Evolutionary conservation across 2,888 invertebrate genomes (phyloP).

Genomic region (Zelleria hepariella): DNA sequence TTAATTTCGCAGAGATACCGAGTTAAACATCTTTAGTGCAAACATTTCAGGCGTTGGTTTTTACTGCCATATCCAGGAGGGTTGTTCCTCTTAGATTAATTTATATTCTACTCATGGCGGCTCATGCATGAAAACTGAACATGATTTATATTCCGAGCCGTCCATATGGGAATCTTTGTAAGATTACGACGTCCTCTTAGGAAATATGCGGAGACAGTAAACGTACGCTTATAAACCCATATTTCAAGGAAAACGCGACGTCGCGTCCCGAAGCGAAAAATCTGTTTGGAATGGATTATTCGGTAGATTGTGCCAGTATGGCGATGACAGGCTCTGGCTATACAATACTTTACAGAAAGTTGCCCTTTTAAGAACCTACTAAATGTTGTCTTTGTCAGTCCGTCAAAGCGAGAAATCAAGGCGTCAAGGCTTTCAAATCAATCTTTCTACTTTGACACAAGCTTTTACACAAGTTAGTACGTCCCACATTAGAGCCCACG

Average conservation of each 20-base stretch:
- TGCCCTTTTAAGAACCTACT: too few species aligned
- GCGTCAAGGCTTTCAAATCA: too few species aligned
- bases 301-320: not conserved
- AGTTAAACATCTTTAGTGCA: not conserved
- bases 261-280: not conserved
- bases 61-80: not conserved
- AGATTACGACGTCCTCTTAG: conserved; percentile 1
- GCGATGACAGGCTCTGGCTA: too few species aligned
- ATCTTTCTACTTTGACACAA: too few species aligned
- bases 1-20: not conserved
- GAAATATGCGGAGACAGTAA: not conserved
- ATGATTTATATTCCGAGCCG: conserved; percentile 5
- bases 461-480: too few species aligned
- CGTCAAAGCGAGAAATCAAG: too few species aligned
- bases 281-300: not conserved
- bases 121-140: conserved; percentile 4
- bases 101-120: conserved; percentile 2
- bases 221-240: not conserved
- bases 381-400: too few species aligned
- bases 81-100: not conserved
- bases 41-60: not conserved
- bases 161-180: conserved; percentile 1
- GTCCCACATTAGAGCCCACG: too few species aligned
- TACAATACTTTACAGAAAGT: too few species aligned
- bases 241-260: not conserved